Evolutionary conservation across 2,797 vertebrate genomes (phyloP).

Genomic region (Austrolebias charrua): DNA sequence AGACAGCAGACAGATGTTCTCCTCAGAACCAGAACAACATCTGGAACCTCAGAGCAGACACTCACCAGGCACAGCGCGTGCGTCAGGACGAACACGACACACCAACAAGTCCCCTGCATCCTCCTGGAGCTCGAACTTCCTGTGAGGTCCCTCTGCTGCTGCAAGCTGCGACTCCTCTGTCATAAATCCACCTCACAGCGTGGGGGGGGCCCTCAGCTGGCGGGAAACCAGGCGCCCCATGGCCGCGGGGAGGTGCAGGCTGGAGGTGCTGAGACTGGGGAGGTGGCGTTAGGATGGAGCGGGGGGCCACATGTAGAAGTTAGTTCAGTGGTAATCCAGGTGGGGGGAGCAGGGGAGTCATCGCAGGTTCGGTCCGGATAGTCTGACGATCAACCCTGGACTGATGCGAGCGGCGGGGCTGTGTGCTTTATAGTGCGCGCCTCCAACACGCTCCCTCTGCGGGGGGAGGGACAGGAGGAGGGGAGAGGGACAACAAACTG

Average conservation of each 20-base stretch:
- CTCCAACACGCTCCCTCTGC: slow-evolving; percentile 34
- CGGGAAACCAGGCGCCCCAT: slow-evolving; percentile 88
- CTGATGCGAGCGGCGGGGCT: slow-evolving; percentile 58
- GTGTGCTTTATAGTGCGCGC: slow-evolving; percentile 75
- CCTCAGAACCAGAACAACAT: not conserved
- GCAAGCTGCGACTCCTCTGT: slow-evolving; percentile 81
- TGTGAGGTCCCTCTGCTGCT: slow-evolving; percentile 82
- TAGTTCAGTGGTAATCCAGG: slow-evolving; percentile 84
- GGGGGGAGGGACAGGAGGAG: slow-evolving; percentile 28
- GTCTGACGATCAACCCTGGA: slow-evolving; percentile 56
- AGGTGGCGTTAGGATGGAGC: not conserved
- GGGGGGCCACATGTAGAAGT: slow-evolving; percentile 55
- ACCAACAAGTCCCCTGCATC: slow-evolving; percentile 92
- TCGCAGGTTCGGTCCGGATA: slow-evolving; percentile 62
- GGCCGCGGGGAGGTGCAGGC: slow-evolving; percentile 68
- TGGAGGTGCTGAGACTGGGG: not conserved
- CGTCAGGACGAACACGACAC: slow-evolving; percentile 90
- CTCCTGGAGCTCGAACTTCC: slow-evolving; percentile 91
- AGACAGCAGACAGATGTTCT: too few species aligned
- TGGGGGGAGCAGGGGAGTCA: slow-evolving; percentile 71
- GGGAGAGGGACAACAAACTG: not conserved
- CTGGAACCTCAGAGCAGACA: slow-evolving; percentile 35
- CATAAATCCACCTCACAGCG: slow-evolving; percentile 94
- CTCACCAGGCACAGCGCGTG: slow-evolving; percentile 92
- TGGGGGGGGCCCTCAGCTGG: slow-evolving; percentile 82